phyloP scores from a whole-genome alignment of 2,888 invertebrate species.

The Papilio gigon region DNA sequence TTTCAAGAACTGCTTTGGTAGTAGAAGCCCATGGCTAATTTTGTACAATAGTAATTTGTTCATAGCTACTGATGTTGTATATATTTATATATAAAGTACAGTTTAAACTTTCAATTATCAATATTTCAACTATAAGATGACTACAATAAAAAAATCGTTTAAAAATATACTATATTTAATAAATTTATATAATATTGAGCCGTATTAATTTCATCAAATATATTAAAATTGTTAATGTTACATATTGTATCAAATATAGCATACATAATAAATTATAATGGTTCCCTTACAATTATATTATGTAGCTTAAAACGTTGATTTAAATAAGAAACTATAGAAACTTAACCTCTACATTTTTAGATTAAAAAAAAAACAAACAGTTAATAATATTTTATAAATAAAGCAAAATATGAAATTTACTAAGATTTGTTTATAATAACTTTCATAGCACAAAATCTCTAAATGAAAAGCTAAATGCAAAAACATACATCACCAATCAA shows the following conservation, averaged over 20 bases:
- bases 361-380: slow-evolving; percentile 22
- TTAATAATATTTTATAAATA: slow-evolving; percentile 32
- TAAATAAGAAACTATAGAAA: slow-evolving; percentile 21
- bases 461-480: slow-evolving; percentile 50
- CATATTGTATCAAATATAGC: not conserved
- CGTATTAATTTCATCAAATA: slow-evolving; percentile 19
- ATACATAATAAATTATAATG: not conserved
- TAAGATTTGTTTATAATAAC: slow-evolving; percentile 33
- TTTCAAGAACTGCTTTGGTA: too few relatives aligned
- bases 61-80: not conserved
- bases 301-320: slow-evolving; percentile 6
- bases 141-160: not conserved
- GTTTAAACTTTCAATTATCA: slow-evolving; percentile 3
- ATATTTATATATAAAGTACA: not conserved
- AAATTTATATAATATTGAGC: slow-evolving; percentile 7
- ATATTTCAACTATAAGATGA: not conserved
- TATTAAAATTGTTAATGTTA: slow-evolving; percentile 7
- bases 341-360: slow-evolving; percentile 27
- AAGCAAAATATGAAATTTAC: slow-evolving; percentile 30
- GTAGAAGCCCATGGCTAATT: too few relatives aligned
- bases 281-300: slow-evolving; percentile 8
- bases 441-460: slow-evolving; percentile 38
- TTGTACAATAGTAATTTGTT: not conserved
- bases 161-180: not conserved
- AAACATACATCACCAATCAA: slow-evolving; percentile 52